Base-by-base conservation (phyloP, 2,888 invertebrate genomes). In the Adineta ricciae region DNA sequence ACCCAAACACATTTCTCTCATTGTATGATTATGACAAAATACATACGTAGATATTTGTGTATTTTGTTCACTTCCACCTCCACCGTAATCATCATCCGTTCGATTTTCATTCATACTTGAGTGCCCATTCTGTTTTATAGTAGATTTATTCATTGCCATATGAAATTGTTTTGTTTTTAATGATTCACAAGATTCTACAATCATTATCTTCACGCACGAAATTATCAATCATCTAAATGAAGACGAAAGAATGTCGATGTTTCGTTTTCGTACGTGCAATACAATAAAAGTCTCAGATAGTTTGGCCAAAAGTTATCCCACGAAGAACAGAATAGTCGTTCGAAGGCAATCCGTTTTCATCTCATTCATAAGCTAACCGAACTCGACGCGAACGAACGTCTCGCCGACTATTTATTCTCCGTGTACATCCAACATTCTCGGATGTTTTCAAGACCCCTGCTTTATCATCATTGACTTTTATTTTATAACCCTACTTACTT, bases 361-460 rank as follows among this genome's bases (percentile, higher is more conserved):
- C 21, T 21, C 16, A 32, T 64, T 19, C 64, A 5, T 64, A 64
- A 36, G 64, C 64, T 64, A 64, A 64, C 64, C 64, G 64, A 64
- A 64, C 19, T 52, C 16, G 2, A 52, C 19, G 19, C 46, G 24
- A 32, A 64, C 32, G 1, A 64, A 64, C 32, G 4, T n/a, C 27
- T 56, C 56, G 19, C 16, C 19, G 19, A 64, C 19, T 32, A 64
- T 64, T 32, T 64, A 32, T 32, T 64, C 64, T 64, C 8, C 36
- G 32, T n/a, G 78, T 78, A 78, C 78, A 78, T 78, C 78, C 78
- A 78, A 78, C 78, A 78, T 78, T 78, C 38, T 78, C 41, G 11
- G 78, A 78, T 78, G 78, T 78, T 41, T 78, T 78, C 41, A 41
- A 41, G 78, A 78, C 78, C 41, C 78, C 78, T 78, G 78, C 78